phyloP scores from a whole-genome alignment of 1,140 invertebrate species.

The Zaprionus inermis region DNA sequence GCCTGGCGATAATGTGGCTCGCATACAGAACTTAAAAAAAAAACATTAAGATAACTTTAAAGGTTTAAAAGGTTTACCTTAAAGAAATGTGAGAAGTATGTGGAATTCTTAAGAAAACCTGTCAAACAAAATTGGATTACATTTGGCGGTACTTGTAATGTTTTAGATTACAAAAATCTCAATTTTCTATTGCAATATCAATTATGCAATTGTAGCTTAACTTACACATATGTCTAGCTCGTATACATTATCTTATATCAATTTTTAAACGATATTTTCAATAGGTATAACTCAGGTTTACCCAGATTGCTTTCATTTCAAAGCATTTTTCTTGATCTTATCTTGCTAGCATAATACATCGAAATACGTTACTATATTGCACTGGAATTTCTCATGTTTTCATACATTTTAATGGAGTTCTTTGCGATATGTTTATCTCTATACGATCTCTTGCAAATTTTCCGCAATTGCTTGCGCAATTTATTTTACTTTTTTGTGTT shows the following conservation, averaged over 20 bases:
- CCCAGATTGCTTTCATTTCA: too few species aligned
- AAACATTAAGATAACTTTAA: background rate
- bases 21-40: background rate
- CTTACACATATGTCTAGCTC: too few species aligned
- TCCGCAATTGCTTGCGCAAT: conserved; percentile 3
- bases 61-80: background rate
- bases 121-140: background rate
- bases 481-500: background rate
- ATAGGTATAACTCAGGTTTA: too few species aligned
- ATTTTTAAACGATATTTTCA: too few species aligned
- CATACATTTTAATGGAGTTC: background rate
- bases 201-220: too few species aligned
- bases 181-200: too few species aligned
- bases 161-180: background rate
- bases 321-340: too few species aligned
- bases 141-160: background rate
- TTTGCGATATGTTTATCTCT: background rate
- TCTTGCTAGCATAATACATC: too few species aligned
- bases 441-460: conserved; percentile 1
- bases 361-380: background rate
- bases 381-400: background rate
- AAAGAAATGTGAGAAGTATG: background rate
- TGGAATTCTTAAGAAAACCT: background rate
- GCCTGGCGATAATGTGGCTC: background rate
- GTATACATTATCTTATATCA: too few species aligned